phyloP scores from a whole-genome alignment of 2,113 vertebrate genomes.

The Nesogale talazaci region DNA sequence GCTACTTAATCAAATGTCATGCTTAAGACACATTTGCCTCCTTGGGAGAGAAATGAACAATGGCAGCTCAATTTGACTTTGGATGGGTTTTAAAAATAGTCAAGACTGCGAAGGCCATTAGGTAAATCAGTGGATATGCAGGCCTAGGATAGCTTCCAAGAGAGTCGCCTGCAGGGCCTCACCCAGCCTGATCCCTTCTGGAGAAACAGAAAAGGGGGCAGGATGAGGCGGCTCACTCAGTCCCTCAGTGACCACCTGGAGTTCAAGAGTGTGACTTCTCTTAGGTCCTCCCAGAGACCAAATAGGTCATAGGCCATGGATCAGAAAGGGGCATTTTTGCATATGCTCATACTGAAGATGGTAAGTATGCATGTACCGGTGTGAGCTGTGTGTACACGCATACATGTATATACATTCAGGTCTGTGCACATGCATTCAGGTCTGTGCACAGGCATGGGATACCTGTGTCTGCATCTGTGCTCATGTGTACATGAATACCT shows the following conservation, averaged over 20 bases:
- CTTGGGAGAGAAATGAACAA: conserved; percentile 70
- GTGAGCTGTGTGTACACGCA: too few species aligned
- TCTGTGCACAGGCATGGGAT: too few species aligned
- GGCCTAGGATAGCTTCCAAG: conserved; percentile 58
- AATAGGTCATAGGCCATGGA: neutral
- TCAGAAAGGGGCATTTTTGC: neutral
- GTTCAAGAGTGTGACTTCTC: neutral
- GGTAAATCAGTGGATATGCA: conserved; percentile 47
- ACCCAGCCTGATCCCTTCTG: neutral
- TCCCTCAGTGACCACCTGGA: too few species aligned
- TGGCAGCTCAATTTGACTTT: conserved; percentile 74
- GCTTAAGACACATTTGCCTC: conserved; percentile 72
- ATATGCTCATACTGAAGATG: neutral
- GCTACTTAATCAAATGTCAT: conserved; percentile 78
- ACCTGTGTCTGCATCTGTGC: too few species aligned
- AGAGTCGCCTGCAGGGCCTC: neutral
- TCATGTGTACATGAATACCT: too few species aligned
- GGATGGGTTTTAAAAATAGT: conserved; percentile 75
- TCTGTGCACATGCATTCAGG: too few species aligned
- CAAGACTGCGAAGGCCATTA: conserved; percentile 66
- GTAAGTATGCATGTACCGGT: accelerated
- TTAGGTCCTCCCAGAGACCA: neutral
- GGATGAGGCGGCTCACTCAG: neutral
- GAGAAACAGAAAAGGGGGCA: neutral
- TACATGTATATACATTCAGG: too few species aligned